Conservation (phyloP, 2,888 invertebrate genomes). For the Sipha maydis region DNA sequence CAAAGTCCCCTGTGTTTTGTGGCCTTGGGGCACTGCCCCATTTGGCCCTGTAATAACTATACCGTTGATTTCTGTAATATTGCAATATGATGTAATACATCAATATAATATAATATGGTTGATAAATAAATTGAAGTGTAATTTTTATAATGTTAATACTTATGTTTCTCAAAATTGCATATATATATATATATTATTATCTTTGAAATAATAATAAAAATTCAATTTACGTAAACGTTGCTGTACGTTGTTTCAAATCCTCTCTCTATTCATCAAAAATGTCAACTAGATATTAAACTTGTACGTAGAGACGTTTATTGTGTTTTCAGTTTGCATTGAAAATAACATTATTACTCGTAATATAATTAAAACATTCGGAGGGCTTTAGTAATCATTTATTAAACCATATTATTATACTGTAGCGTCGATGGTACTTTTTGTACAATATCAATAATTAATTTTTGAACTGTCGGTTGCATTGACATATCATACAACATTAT, state of each 20-base stretch:
- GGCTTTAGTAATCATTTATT: constrained; percentile 46
- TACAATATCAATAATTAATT: constrained; percentile 40
- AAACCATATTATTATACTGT: constrained; percentile 42
- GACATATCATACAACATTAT: constrained; percentile 38
- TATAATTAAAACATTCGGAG: constrained; percentile 34
- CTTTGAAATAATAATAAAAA: too few species aligned
- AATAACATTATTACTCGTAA: constrained; percentile 16
- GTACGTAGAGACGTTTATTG: constrained; percentile 24
- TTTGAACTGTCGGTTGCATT: constrained; percentile 50
- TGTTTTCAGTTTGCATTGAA: constrained; percentile 27
- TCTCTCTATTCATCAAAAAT: constrained; percentile 18
- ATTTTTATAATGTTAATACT: too few species aligned
- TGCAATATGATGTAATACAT: too few species aligned
- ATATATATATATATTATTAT: too few species aligned
- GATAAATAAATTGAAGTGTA: too few species aligned
- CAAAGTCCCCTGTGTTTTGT: too few species aligned
- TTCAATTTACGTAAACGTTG: too few species aligned
- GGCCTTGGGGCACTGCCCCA: too few species aligned
- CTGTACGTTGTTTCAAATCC: background rate
- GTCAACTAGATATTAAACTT: constrained; percentile 34
- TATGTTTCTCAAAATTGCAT: too few species aligned
- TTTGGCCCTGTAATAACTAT: too few species aligned
- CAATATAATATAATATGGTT: too few species aligned
- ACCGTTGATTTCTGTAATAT: too few species aligned
- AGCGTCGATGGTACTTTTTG: constrained; percentile 36